A percentile compares a stretch with the other conserved stretches of the same genome.
Conservation (phyloP, 2,888 invertebrate genomes). For the Dryococelus australis region DNA sequence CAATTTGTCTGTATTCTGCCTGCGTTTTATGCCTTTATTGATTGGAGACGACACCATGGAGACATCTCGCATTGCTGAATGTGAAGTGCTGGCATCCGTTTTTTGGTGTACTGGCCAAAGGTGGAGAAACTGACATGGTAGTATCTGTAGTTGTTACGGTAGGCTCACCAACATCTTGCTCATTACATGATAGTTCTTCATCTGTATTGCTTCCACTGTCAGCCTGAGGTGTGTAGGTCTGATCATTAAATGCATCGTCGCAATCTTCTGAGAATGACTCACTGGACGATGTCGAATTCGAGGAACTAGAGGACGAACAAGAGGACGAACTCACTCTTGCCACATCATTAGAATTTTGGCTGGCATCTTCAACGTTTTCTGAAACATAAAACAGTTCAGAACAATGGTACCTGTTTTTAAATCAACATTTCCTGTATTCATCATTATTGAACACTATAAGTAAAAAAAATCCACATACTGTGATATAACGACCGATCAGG, state of each 20-base stretch:
- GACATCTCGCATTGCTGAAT: neutral
- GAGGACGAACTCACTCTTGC: neutral
- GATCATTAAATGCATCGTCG: neutral
- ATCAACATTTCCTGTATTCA: neutral
- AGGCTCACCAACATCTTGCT: neutral
- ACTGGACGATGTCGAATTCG: neutral
- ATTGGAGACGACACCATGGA: neutral
- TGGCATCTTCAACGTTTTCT: neutral
- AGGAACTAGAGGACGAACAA: neutral
- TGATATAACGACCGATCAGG: too few species aligned
- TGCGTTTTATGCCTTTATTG: neutral
- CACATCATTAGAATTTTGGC: neutral
- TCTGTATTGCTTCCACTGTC: neutral
- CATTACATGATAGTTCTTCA: neutral
- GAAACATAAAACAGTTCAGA: neutral
- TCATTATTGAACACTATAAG: neutral
- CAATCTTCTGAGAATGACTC: neutral
- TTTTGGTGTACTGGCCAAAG: neutral
- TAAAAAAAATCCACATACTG: too few species aligned
- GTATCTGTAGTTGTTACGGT: neutral
- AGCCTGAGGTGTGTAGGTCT: neutral
- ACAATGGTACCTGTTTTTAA: neutral
- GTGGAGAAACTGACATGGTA: neutral
- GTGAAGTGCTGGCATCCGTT: neutral
- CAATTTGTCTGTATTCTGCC: neutral